phyloP scores from a whole-genome alignment of 2,797 vertebrate species.

The Pangasius sanitwongsei region DNA sequence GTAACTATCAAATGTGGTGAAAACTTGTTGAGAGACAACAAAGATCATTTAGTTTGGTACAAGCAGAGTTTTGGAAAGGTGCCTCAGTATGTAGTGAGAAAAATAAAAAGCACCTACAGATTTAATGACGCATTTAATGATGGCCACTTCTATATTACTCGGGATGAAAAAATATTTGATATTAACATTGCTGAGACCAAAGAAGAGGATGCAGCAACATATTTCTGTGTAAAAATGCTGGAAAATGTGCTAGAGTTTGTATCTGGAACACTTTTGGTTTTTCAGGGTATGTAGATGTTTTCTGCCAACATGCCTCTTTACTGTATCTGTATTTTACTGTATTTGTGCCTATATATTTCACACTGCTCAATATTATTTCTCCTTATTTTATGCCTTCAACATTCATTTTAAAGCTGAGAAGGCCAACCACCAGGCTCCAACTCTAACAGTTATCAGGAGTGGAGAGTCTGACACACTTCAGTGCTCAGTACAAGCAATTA shows the following conservation, averaged over 20 bases:
- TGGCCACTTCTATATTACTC: background rate
- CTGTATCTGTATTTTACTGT: background rate
- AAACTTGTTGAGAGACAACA: background rate
- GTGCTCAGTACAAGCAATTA: background rate
- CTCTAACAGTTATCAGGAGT: background rate
- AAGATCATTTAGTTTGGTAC: background rate
- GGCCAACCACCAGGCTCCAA: background rate
- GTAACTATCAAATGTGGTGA: slow-evolving; percentile 7
- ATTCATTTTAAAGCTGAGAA: background rate
- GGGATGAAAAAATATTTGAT: background rate
- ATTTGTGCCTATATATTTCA: background rate
- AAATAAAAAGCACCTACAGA: background rate
- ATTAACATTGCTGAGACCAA: background rate
- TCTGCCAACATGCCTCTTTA: background rate
- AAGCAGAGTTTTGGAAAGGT: slow-evolving; percentile 14
- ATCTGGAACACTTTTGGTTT: background rate
- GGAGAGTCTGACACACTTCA: slow-evolving; percentile 4
- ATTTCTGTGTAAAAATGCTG: background rate
- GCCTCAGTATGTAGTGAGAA: background rate
- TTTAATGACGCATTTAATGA: background rate
- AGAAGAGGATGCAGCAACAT: background rate
- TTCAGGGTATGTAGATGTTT: background rate
- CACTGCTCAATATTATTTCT: background rate
- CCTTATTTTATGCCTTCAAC: background rate
- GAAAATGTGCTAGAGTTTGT: background rate